Percentiles rank a stretch among this genome's conserved stretches.
Evolutionary conservation across 2,113 vertebrate species (phyloP).

Genomic region (Chunga burmeisteri): DNA sequence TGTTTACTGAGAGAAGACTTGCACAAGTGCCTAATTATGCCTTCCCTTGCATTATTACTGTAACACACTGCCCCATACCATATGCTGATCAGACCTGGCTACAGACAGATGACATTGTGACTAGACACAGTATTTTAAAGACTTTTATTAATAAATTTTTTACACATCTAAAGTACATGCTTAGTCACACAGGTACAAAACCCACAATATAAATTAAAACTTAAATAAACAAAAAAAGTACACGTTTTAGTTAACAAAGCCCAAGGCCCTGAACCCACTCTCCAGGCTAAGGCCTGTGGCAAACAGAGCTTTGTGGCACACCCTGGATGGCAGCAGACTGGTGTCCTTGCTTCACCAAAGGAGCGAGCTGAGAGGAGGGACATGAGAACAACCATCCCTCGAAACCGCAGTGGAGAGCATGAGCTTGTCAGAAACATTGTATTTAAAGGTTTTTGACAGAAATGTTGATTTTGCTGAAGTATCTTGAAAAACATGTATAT

Average conservation of each 20-base stretch:
- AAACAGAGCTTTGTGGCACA: neutral
- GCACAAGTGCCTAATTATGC: slow-evolving; percentile 31
- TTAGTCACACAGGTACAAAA: slow-evolving; percentile 3
- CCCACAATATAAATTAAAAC: neutral
- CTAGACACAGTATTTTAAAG: slow-evolving; percentile 28
- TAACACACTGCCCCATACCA: neutral
- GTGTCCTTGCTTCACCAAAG: neutral
- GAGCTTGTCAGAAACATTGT: neutral
- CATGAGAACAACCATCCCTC: neutral
- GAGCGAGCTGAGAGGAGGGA: neutral
- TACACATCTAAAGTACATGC: neutral
- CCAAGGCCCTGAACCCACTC: neutral
- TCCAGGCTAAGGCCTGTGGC: neutral
- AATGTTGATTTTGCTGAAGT: neutral
- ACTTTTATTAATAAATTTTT: slow-evolving; percentile 51
- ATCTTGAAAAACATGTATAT: neutral
- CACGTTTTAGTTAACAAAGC: neutral
- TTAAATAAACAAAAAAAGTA: neutral
- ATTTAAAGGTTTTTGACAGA: neutral
- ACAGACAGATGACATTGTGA: slow-evolving; percentile 27
- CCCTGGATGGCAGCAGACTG: neutral
- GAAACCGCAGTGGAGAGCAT: neutral
- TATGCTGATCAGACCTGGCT: slow-evolving; percentile 35
- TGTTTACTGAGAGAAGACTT: slow-evolving; percentile 28
- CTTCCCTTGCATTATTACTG: neutral